Evolutionary conservation across 2,113 vertebrate species (phyloP).

Genomic region (Calidris pygmaea): DNA sequence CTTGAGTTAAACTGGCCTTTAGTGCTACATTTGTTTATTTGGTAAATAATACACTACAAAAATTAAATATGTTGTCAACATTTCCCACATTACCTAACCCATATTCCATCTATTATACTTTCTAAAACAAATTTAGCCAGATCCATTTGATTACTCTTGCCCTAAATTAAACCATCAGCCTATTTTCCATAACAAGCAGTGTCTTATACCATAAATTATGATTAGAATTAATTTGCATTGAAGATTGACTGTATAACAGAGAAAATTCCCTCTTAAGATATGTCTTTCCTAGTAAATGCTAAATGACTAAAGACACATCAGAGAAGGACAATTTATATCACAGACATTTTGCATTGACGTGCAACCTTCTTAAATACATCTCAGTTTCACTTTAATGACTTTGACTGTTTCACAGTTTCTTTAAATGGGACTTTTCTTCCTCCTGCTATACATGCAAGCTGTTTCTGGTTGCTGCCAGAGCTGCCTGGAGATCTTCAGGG

Average conservation of each 20-base stretch:
- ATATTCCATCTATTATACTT: neutral
- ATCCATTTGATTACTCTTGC: slow-evolving; percentile 41
- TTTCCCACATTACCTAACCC: neutral
- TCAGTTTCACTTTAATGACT: neutral
- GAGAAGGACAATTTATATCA: neutral
- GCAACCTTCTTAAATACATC: neutral
- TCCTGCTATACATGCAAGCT: neutral
- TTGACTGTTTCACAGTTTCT: neutral
- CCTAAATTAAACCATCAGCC: slow-evolving; percentile 27
- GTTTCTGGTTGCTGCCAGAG: neutral
- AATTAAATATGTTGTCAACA: neutral
- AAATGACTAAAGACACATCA: neutral
- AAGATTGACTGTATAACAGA: neutral
- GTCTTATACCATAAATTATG: slow-evolving; percentile 11
- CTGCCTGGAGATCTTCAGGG: neutral
- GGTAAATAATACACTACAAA: neutral
- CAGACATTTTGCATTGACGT: neutral
- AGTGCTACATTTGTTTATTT: neutral
- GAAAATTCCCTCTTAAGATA: neutral
- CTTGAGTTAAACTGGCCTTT: neutral
- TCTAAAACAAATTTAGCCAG: neutral
- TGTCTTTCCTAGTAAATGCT: neutral
- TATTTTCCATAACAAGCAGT: slow-evolving; percentile 8
- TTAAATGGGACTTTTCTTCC: neutral
- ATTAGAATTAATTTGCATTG: slow-evolving; percentile 17